Evolutionary conservation across 2,888 invertebrate genomes (phyloP).

Genomic region (Chrysolina oricalcia): DNA sequence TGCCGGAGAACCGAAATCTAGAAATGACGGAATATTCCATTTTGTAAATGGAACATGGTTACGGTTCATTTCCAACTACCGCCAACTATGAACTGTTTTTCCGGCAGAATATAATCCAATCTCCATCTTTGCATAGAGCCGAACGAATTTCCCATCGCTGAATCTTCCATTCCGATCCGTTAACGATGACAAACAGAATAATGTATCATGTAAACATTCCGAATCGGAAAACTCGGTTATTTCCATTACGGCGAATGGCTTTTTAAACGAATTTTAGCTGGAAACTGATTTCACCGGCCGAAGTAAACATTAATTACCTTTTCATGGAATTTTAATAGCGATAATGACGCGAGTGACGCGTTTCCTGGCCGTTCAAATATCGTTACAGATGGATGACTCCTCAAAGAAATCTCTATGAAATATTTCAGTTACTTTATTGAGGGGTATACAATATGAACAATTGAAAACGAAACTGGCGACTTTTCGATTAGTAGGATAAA

Average conservation of each 20-base stretch:
- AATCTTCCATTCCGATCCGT: not conserved
- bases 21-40: not conserved
- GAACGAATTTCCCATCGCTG: not conserved
- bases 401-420: not conserved
- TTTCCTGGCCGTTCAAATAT: not conserved
- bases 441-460: not conserved
- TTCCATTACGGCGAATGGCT: slow-evolving; percentile 3
- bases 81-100: not conserved
- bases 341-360: slow-evolving; percentile 4
- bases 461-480: too few species aligned
- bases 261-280: slow-evolving; percentile 15
- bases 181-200: slow-evolving; percentile 20
- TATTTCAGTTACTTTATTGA: not conserved
- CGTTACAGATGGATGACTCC: not conserved
- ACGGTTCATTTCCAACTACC: not conserved
- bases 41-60: not conserved
- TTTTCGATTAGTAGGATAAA: too few species aligned
- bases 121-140: slow-evolving; percentile 4
- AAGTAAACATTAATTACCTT: slow-evolving; percentile 21
- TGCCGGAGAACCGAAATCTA: not conserved
- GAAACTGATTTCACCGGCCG: slow-evolving; percentile 4
- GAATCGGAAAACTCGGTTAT: slow-evolving; percentile 9
- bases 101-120: not conserved
- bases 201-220: slow-evolving; percentile 23
- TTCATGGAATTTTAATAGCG: slow-evolving; percentile 14